Conservation (phyloP, 2,797 vertebrate species). For the Petrocephalus sullivani region DNA sequence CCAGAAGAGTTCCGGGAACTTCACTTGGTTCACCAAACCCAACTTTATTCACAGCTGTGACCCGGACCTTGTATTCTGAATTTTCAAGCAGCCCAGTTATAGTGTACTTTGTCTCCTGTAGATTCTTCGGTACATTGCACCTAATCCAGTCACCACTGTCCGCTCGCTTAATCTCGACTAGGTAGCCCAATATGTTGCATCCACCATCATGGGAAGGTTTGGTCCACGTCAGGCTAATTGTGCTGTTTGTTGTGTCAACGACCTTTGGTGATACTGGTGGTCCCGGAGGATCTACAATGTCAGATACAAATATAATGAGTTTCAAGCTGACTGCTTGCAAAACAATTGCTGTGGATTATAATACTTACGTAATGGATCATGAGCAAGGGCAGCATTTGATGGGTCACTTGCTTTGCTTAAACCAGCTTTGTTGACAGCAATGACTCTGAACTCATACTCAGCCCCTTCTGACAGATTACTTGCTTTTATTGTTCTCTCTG, state of each 20-base stretch:
- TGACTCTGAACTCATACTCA: constrained; percentile 89
- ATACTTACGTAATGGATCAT: constrained; percentile 88
- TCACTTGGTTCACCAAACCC: constrained; percentile 89
- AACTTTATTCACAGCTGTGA: constrained; percentile 92
- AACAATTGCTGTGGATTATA: not conserved
- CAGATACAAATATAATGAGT: not conserved
- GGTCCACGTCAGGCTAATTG: constrained; percentile 82
- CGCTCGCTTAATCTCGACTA: constrained; percentile 86
- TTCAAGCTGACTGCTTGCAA: not conserved
- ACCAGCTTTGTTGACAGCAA: constrained; percentile 82
- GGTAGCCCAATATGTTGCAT: constrained; percentile 87
- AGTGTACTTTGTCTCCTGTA: constrained; percentile 80
- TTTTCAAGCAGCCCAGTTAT: constrained; percentile 83
- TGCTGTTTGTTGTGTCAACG: constrained; percentile 74
- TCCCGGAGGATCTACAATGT: constrained; percentile 81
- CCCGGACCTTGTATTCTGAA: constrained; percentile 86
- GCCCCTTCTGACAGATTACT: constrained; percentile 81
- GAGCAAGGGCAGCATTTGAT: constrained; percentile 73
- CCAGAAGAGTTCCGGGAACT: constrained; percentile 82
- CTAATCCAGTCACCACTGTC: constrained; percentile 87
- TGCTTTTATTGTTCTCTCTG: constrained; percentile 80
- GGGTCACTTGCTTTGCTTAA: constrained; percentile 84
- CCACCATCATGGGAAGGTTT: constrained; percentile 85
- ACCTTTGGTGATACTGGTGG: constrained; percentile 84
- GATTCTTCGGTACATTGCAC: constrained; percentile 92